Percentiles rank a stretch among this genome's conserved stretches.
These are phyloP conservation scores for Lagorchestes hirsutus DNA, from an alignment of 2,797 vertebrate species.

Conservation along the genomic window DNA sequence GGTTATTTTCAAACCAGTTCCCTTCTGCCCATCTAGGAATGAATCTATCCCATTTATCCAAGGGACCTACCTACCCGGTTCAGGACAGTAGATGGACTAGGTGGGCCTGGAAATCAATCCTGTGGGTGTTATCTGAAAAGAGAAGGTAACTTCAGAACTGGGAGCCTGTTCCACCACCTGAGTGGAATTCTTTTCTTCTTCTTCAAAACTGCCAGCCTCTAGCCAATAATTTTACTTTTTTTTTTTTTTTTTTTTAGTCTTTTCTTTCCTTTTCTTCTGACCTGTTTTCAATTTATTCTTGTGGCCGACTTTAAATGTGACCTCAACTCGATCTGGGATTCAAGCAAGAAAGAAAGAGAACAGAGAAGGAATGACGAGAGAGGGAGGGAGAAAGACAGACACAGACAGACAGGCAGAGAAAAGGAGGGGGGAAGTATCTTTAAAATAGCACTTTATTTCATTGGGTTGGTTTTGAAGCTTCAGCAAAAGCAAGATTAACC, in stretches of 20 bases:
- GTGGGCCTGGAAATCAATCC: neutral
- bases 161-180: slow-evolving; percentile 68
- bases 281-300: slow-evolving; percentile 87
- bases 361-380: slow-evolving; percentile 12
- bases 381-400: slow-evolving; percentile 54
- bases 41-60: neutral
- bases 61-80: neutral
- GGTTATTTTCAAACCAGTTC: neutral
- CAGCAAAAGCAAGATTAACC: slow-evolving; percentile 80
- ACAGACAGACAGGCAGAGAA: neutral
- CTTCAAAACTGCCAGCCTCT: slow-evolving; percentile 55
- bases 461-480: slow-evolving; percentile 81
- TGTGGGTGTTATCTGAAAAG: slow-evolving; percentile 18
- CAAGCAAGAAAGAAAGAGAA: slow-evolving; percentile 1
- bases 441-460: slow-evolving; percentile 75
- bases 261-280: slow-evolving; percentile 79
- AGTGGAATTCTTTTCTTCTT: slow-evolving; percentile 36
- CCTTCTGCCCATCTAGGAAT: neutral
- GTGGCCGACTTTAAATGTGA: slow-evolving; percentile 84
- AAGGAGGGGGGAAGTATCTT: slow-evolving; percentile 52
- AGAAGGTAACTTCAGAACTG: neutral
- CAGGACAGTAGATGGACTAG: neutral
- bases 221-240: slow-evolving; percentile 66
- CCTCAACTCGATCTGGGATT: slow-evolving; percentile 82
- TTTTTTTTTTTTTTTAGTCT: slow-evolving; percentile 66